Evolutionary conservation across 2,797 vertebrate genomes (phyloP), one percentile per base, ranked within the genome.

Genomic region (Sphaeramia orbicularis): DNA sequence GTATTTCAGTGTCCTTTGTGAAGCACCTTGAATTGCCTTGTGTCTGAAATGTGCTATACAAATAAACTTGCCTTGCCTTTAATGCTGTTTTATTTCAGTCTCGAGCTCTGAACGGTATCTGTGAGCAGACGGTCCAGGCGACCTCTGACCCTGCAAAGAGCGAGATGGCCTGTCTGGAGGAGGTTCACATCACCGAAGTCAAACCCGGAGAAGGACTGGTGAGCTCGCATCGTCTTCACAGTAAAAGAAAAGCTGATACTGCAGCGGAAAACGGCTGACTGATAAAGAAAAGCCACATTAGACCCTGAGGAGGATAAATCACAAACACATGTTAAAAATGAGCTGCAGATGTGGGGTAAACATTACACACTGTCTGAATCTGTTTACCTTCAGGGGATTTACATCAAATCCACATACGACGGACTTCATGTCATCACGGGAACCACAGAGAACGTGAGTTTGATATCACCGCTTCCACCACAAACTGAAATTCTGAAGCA

Each of bases 321-420:
- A 8, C 7, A 32, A 58, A 65, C 68, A 61, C 21, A 24, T 24
- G 21, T 24, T 24, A n/a, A n/a, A 10, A 19, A 0, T 2, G 14
- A 45, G 36, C 16, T 13, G n/a, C 15, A 10, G 66, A 64, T 42
- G 35, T 47, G 16, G 1, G 50, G 21, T n/a, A 43, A 21, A 36
- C 30, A 0, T 37, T 35, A n/a, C 30, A 55, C 19, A 11, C 43
- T 41, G 27, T 18, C 18, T 9, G 6, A 8, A 9, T 69, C 11
- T 74, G 54, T 45, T 53, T 0, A 47, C 47, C 37, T 58, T 41
- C 86, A 99, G 97, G 97, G 97, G 52, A 97, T 99, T 94, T 99
- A 98, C 89, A 99, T 99, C 88, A 98, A 97, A 71, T 99, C 97
- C 53, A 99, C 97, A 8, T 98, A 98, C n/a, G 96, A 99, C 30